Percentiles rank a stretch among this genome's conserved stretches.
These are phyloP conservation scores for Ganaspis brasiliensis DNA, from an alignment of 2,888 invertebrate species.

Conservation along the genomic window DNA sequence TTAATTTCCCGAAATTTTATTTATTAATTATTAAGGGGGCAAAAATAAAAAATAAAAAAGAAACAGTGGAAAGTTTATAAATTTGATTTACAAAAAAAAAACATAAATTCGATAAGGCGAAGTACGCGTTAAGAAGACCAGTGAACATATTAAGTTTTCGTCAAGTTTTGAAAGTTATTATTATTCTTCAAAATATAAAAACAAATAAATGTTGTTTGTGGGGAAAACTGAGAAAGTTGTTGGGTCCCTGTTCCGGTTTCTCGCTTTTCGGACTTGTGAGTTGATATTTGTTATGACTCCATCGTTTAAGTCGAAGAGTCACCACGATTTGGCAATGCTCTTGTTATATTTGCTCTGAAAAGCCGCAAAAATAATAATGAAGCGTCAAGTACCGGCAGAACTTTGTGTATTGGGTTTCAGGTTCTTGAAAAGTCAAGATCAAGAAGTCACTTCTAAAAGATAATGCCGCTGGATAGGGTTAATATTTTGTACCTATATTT, in stretches of 20 bases:
- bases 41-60: no score
- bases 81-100: neutral
- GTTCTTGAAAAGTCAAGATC: conserved; percentile 44
- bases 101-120: neutral
- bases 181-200: conserved; percentile 18
- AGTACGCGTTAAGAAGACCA: neutral
- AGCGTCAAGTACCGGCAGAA: conserved; percentile 24
- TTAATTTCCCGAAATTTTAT: no score
- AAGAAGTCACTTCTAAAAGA: conserved; percentile 42
- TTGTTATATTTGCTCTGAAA: conserved; percentile 39
- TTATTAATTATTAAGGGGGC: no score
- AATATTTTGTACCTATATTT: conserved; percentile 23
- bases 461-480: conserved; percentile 46
- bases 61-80: no score
- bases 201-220: conserved; percentile 26
- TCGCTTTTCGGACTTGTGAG: conserved; percentile 2
- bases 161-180: neutral
- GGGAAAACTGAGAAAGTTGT: conserved; percentile 3
- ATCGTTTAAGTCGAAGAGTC: neutral
- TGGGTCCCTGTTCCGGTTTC: conserved; percentile 22
- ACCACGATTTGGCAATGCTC: conserved; percentile 3
- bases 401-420: neutral
- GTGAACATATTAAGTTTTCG: neutral
- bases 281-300: conserved; percentile 31
- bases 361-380: conserved; percentile 51